Conservation (phyloP, 2,888 invertebrate genomes). For the Bombyx huttoni region DNA sequence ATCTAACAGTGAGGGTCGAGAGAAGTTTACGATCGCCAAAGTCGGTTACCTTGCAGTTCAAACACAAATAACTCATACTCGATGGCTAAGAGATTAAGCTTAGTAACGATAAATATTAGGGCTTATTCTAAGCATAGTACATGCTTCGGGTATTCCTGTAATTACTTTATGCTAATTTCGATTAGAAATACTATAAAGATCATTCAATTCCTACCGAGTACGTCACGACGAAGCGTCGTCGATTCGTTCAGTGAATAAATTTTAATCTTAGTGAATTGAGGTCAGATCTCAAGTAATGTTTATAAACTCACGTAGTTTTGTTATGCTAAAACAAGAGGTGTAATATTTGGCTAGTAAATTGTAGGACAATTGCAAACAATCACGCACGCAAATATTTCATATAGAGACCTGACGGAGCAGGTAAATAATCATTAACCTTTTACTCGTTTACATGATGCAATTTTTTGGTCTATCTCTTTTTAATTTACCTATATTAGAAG, state of each 20-base stretch:
- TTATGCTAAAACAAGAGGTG: slow-evolving; percentile 36
- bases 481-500: too few relatives aligned
- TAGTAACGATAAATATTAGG: too few relatives aligned
- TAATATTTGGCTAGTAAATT: slow-evolving; percentile 46
- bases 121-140: too few relatives aligned
- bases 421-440: neutral
- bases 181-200: slow-evolving; percentile 21
- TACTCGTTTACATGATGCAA: neutral
- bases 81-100: too few relatives aligned
- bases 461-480: neutral
- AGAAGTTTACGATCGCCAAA: slow-evolving; percentile 28
- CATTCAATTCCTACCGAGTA: slow-evolving; percentile 28
- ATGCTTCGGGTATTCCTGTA: neutral
- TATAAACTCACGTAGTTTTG: slow-evolving; percentile 35
- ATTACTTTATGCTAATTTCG: slow-evolving; percentile 1
- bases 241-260: slow-evolving; percentile 23
- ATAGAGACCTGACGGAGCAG: slow-evolving; percentile 8
- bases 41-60: too few relatives aligned
- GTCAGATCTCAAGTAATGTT: slow-evolving; percentile 47
- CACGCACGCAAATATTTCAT: slow-evolving; percentile 35
- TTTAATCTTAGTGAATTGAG: slow-evolving; percentile 45
- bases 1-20: slow-evolving; percentile 39
- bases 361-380: slow-evolving; percentile 23
- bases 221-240: slow-evolving; percentile 16
- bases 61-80: too few relatives aligned